Evolutionary conservation across 1,140 invertebrate species (phyloP), one percentile per base, ranked within the genome.

Genomic region (Oncopeltus fasciatus): DNA sequence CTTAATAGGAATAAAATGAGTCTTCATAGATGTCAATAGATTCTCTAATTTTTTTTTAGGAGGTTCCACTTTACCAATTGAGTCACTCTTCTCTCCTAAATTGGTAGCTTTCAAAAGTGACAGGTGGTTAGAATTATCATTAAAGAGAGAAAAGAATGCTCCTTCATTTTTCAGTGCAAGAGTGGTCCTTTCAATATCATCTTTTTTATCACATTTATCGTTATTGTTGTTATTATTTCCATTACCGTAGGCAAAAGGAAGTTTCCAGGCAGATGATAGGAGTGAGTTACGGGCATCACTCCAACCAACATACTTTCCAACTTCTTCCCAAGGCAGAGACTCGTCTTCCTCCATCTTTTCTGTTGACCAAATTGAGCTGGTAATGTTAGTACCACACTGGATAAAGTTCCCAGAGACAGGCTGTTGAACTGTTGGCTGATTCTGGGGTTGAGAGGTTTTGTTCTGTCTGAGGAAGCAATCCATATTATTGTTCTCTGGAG

Each of bases 1-100:
- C 68, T 80, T 80, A 65, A 88, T 88, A 2, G 86, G 86, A 61
- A 80, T 79, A 75, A 90, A 90, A 72, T 88, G 86, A 56, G 85
- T 87, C 53, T 80, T 78, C 59, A 80, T 74, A 1, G 85, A 86
- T 14, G 81, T 85, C 26, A 87, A 73, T 57, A 87, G 72, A 72
- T 86, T 82, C 70, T 88, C 85, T 26, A 84, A 49, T 49, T 65
- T 44, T 5, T 62, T 51, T 5, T 62, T 51, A 16, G 56, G 49
- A 33, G 28, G n/a, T 44, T 16, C 43, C 4, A 56, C 43, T 27
- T 67, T 61, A 14, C 68, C 62, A n/a, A n/a, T n/a, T 11, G 18
- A 11, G 11, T 21, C 26, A 29, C 1, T 43, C 29, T 49, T 51
- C 8, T 46, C 33, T 2, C 8, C 24, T 28, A 57, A 31, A 31